phyloP scores from a whole-genome alignment of 2,888 invertebrate genomes.

The Cryptus armator region DNA sequence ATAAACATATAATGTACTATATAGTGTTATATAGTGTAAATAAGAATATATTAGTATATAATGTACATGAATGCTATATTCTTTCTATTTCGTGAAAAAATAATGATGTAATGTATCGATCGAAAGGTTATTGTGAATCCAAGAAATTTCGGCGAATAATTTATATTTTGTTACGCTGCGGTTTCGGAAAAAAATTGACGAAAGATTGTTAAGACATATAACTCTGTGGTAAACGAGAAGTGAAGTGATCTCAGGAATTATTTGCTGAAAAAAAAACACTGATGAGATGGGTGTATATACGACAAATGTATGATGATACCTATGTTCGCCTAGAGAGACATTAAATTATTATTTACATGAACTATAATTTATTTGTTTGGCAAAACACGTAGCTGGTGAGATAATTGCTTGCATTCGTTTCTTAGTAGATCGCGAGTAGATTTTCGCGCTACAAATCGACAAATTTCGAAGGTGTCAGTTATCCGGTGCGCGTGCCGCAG shows the following conservation, averaged over 20 bases:
- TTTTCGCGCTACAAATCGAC: no score
- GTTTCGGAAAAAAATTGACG: background rate
- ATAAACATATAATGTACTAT: background rate
- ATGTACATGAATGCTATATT: conserved; percentile 19
- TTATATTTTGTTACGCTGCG: conserved; percentile 47
- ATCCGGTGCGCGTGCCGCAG: no score
- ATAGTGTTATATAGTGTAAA: conserved; percentile 3
- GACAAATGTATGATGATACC: background rate
- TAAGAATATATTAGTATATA: conserved; percentile 1
- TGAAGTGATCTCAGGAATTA: conserved; percentile 1
- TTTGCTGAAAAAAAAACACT: background rate
- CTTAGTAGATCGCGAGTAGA: no score
- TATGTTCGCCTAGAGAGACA: conserved; percentile 4
- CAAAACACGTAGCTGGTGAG: no score
- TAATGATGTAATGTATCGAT: background rate
- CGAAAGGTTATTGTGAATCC: background rate
- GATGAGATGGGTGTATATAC: background rate
- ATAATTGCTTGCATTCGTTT: no score
- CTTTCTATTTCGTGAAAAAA: background rate
- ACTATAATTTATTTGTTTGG: no score
- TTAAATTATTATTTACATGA: conserved; percentile 23
- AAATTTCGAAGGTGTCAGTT: no score
- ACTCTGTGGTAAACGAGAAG: background rate
- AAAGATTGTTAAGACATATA: background rate
- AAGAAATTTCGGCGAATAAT: conserved; percentile 7